Percentiles rank a stretch among this genome's conserved stretches.
These are phyloP conservation scores for Hedychridium roseum DNA, from an alignment of 2,888 invertebrate genomes.

Conservation along the genomic window DNA sequence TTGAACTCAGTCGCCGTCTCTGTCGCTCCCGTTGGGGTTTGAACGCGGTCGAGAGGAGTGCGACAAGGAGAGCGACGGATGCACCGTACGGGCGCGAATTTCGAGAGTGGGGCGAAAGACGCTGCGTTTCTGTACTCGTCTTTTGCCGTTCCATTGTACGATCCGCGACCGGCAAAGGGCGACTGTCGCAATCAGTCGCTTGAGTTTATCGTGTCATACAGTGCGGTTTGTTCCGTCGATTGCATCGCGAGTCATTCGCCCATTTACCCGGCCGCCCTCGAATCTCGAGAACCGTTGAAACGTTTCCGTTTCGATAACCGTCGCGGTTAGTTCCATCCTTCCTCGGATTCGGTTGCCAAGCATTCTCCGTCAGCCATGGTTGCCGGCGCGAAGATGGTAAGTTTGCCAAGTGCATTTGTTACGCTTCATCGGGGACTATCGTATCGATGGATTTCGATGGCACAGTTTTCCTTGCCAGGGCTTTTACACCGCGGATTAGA, in stretches of 20 bases:
- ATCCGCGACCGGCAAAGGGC: slow-evolving; percentile 30
- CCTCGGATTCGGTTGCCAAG: slow-evolving; percentile 10
- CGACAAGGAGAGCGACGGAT: slow-evolving; percentile 14
- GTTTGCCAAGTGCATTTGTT: no score
- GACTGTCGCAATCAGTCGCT: slow-evolving; percentile 18
- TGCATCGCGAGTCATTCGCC: not conserved
- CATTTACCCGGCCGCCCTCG: not conserved
- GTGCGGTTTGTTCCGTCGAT: not conserved
- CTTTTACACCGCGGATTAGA: no score
- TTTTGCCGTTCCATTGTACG: slow-evolving; percentile 53
- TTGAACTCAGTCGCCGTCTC: slow-evolving; percentile 18
- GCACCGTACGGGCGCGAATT: slow-evolving; percentile 13
- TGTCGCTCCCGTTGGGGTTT: slow-evolving; percentile 18
- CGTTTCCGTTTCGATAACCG: slow-evolving; percentile 1
- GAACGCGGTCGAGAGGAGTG: slow-evolving; percentile 5
- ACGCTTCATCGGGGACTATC: no score
- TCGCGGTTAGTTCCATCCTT: slow-evolving; percentile 1
- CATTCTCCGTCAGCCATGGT: slow-evolving; percentile 45
- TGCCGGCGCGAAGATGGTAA: slow-evolving; percentile 58
- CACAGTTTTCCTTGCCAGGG: no score
- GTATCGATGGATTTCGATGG: no score
- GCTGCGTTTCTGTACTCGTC: slow-evolving; percentile 55
- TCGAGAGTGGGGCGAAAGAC: slow-evolving; percentile 24
- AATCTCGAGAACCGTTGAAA: not conserved
- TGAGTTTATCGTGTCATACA: slow-evolving; percentile 6